Percentiles rank a stretch among this genome's conserved stretches.
Evolutionary conservation across 2,888 invertebrate species (phyloP).

Genomic region (Tetranychus truncatus): DNA sequence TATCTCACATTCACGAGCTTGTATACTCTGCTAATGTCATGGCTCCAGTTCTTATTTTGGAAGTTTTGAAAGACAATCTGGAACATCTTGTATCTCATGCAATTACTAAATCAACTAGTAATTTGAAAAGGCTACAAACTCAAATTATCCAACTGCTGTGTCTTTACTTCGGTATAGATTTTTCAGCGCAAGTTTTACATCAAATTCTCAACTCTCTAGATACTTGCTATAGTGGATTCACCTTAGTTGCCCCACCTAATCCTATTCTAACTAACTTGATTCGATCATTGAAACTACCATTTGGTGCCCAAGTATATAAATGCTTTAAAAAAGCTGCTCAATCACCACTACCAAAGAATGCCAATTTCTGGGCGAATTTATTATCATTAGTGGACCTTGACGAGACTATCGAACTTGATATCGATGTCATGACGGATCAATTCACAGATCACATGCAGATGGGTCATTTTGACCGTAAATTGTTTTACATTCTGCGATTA

Average conservation of each 20-base stretch:
- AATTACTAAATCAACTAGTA: constrained; percentile 5
- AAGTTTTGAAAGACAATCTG: constrained; percentile 15
- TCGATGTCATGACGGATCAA: constrained; percentile 11
- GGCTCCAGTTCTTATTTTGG: constrained; percentile 10
- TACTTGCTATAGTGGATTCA: background rate
- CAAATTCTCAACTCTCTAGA: constrained; percentile 16
- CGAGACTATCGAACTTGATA: constrained; percentile 17
- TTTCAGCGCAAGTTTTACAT: constrained; percentile 18
- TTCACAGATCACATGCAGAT: constrained; percentile 12
- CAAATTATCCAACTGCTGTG: constrained; percentile 19
- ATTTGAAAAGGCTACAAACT: constrained; percentile 18
- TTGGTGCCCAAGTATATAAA: constrained; percentile 17
- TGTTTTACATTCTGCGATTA: constrained; percentile 18
- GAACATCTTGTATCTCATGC: constrained; percentile 14
- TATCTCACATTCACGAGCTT: constrained; percentile 18
- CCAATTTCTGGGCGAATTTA: constrained; percentile 19
- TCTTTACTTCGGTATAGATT: constrained; percentile 18
- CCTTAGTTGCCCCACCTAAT: background rate
- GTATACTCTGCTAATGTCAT: constrained; percentile 15
- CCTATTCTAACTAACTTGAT: constrained; percentile 16
- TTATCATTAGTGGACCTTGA: constrained; percentile 16
- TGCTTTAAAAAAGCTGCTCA: constrained; percentile 16
- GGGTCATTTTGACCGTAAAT: background rate
- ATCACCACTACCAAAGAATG: constrained; percentile 11
- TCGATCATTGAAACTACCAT: constrained; percentile 18